Percentiles rank a stretch among this genome's conserved stretches.
These are phyloP conservation scores for Chlorospingus semifuscus DNA, from an alignment of 2,797 vertebrate genomes.

Conservation along the genomic window DNA sequence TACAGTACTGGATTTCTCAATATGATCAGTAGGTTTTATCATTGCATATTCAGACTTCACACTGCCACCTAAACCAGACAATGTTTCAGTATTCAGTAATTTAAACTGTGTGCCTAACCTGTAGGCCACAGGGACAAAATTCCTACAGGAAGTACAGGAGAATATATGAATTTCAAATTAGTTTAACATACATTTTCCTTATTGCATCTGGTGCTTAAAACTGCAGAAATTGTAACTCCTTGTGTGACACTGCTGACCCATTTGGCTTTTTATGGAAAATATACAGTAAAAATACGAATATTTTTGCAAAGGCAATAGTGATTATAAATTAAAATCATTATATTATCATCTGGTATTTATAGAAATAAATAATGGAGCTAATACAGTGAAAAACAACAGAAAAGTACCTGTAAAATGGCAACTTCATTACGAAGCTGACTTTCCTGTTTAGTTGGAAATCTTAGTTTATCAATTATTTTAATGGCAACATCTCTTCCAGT, in stretches of 20 bases:
- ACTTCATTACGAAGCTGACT: slow-evolving; percentile 97
- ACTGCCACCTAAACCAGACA: not conserved
- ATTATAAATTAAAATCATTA: not conserved
- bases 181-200: not conserved
- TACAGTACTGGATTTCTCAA: slow-evolving; percentile 40
- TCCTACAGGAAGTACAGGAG: not conserved
- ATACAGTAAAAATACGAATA: not conserved
- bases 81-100: not conserved
- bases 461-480: slow-evolving; percentile 97
- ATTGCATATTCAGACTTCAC: slow-evolving; percentile 25
- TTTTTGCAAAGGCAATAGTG: not conserved
- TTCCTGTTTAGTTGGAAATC: slow-evolving; percentile 97
- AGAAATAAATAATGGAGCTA: not conserved
- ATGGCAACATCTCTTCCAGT: slow-evolving; percentile 96
- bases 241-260: not conserved
- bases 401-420: slow-evolving; percentile 93
- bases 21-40: slow-evolving; percentile 37
- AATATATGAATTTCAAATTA: not conserved
- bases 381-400: slow-evolving; percentile 3
- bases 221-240: not conserved
- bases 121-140: not conserved
- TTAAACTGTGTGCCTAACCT: not conserved
- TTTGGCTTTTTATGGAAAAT: not conserved
- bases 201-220: not conserved
- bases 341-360: not conserved